Evolutionary conservation across 2,113 vertebrate species (phyloP), one percentile per base, ranked within the genome.

Genomic region (Propithecus coquereli): DNA sequence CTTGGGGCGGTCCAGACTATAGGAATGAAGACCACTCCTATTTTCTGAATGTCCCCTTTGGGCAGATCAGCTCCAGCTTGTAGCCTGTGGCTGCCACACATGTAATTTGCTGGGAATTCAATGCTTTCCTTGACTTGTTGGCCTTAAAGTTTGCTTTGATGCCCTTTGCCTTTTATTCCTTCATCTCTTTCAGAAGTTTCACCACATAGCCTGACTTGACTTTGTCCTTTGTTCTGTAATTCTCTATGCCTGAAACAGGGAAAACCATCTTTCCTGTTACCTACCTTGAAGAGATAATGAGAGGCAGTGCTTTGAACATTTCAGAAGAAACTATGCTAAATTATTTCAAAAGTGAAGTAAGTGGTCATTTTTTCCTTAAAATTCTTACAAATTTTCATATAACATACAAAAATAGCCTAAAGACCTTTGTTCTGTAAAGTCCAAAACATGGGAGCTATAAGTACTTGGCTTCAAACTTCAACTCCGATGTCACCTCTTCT

Each of bases 121-220:
- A 97, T 80, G 95, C 47, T 52, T 90, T 90, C 93, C 93, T 97
- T 97, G 96, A 98, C 98, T 94, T 95, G n/a, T 90, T 97, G 83
- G 90, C 85, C 96, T 93, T 96, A 94, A 97, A 95, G 71, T 37
- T 94, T 96, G 94, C 93, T 96, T 88, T 94, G 63, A n/a, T 95
- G 86, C 63, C 96, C 90, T 96, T 96, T 94, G 57, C 76, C 79
- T 96, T 90, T 84, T 93, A 54, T 12, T 59, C 57, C 16, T 66
- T 59, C 30, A 8, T 80, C 13, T 80, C 30, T 73, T 70, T 30
- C 45, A 63, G 32, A 95, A 80, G 18, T 84, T 80, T 16, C 5
- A 50, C 59, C 43, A 47, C 37, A 82, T 45, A 45, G 9, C 25
- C 47, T 95, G 74, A 96, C 65, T 83, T 71, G 43, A 71, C 25